Evolutionary conservation across 2,113 vertebrate genomes (phyloP), one percentile per base, ranked within the genome.

Genomic region (Lutjanus erythropterus): DNA sequence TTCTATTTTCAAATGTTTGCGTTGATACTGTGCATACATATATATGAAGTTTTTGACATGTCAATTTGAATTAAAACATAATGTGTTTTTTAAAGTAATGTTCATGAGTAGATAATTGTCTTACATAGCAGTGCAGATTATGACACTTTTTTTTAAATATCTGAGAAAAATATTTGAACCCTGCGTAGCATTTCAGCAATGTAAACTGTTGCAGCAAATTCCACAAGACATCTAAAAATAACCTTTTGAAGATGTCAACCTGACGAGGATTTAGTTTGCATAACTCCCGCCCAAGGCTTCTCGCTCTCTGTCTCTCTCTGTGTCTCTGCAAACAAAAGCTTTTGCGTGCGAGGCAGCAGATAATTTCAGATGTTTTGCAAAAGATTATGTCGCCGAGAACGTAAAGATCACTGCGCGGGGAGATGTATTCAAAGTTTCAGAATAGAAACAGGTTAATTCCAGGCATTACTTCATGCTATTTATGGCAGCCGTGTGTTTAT

Each of bases 141-240:
- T 33, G n/a, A 50, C 16, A 49, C 14, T 0, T 16, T 33, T 33
- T 47, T 50, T 37, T 9, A 74, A 59, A 79, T 18, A 23, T 52
- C 29, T 37, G 37, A 52, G 59, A 72, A 33, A 80, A 78, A 15
- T 58, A 81, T 87, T 80, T 33, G 14, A 77, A 71, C 47, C 35
- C 25, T 8, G 29, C 46, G 3, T 2, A 61, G 65, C 49, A 91
- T 90, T 69, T 81, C 67, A 89, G 77, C 64, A 86, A 91, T 82
- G 78, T 90, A 92, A 92, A 93, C 83, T 66, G 80, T 76, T 71
- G 53, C 52, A 37, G 65, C 68, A 65, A 71, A 91, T 89, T 88
- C 58, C 72, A 46, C n/a, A 56, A 41, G 21, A 49, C 3, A 29
- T 88, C 89, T 85, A 83, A 90, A 92, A 86, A 92, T 90, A 90